Evolutionary conservation across 2,113 vertebrate species (phyloP).

Genomic region (Sus scrofa): T2T-Sscrofa CM000829.6:31675001-31675500

Average conservation of each 20-base stretch:
- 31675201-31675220: constrained; percentile 58
- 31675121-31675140: constrained; percentile 77
- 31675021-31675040: constrained; percentile 53
- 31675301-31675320: background rate
- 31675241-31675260: constrained; percentile 67
- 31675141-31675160: constrained; percentile 71
- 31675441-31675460: constrained; percentile 81
- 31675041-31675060: constrained; percentile 84
- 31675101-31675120: constrained; percentile 79
- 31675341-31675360: constrained; percentile 67
- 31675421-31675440: constrained; percentile 81
- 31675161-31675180: constrained; percentile 51
- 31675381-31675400: constrained; percentile 79
- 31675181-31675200: constrained; percentile 53
- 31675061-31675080: constrained; percentile 74
- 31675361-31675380: constrained; percentile 80
- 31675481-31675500: constrained; percentile 76
- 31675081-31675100: constrained; percentile 73
- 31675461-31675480: constrained; percentile 81
- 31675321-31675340: constrained; percentile 69
- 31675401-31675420: constrained; percentile 82
- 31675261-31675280: constrained; percentile 62
- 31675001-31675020: constrained; percentile 64
- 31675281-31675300: constrained; percentile 72
- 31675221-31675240: constrained; percentile 32